phyloP scores from a whole-genome alignment of 2,797 vertebrate genomes.

The Brachyrhaphis roseni region DNA sequence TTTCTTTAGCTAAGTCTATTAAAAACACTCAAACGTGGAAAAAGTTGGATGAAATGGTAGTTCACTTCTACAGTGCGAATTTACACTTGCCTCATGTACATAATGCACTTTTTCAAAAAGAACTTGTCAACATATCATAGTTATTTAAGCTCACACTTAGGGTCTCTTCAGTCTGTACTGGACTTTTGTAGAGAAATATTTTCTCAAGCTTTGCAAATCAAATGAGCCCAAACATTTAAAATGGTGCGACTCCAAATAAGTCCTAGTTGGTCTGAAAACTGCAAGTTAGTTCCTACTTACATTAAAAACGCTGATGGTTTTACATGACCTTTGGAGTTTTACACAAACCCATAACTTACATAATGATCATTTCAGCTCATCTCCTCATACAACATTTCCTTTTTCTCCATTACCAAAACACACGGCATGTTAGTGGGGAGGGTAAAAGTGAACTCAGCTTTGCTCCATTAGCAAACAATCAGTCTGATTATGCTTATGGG shows the following conservation, averaged over 20 bases:
- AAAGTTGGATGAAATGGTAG: background rate
- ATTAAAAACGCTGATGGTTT: background rate
- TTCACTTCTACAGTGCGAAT: background rate
- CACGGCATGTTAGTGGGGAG: background rate
- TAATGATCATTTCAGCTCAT: background rate
- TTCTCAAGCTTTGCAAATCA: background rate
- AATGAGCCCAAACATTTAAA: background rate
- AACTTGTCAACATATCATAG: background rate
- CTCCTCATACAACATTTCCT: conserved; percentile 1
- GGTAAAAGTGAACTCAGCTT: background rate
- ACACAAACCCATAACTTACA: background rate
- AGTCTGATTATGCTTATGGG: background rate
- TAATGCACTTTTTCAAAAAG: background rate
- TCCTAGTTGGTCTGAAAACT: background rate
- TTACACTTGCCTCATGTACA: background rate
- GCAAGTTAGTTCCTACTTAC: background rate
- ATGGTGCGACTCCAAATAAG: background rate
- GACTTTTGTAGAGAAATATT: background rate
- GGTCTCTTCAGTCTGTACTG: background rate
- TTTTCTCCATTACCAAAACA: conserved; percentile 3
- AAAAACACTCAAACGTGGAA: background rate
- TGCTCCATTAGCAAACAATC: conserved; percentile 3
- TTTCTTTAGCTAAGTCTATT: background rate
- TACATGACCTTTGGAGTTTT: background rate
- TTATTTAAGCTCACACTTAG: background rate